Evolutionary conservation across 2,113 vertebrate genomes (phyloP), one percentile per base, ranked within the genome.

Genomic region (Grallaria varia): DNA sequence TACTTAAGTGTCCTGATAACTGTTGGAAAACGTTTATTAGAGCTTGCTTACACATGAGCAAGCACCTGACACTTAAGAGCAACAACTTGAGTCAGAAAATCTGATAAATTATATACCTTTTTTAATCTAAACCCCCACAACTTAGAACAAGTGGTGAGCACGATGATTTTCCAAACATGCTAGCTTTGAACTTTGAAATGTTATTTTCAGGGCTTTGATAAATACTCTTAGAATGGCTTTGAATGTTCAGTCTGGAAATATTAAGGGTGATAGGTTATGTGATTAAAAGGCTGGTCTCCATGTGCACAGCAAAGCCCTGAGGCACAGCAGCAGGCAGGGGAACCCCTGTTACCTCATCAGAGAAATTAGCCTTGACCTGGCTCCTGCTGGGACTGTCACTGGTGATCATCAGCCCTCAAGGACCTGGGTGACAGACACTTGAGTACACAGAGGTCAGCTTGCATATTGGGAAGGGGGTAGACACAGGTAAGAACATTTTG

Each of bases 1-100:
- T 94, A 31, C 55, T 93, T 88, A 93, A 93, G 90, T 93, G 87
- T 91, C 59, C 59, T 93, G 90, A 92, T 96, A 95, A 94, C 88
- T 64, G 52, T 78, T 96, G 90, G 84, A 93, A 96, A 97, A 86
- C 2, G 8, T 75, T 94, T 91, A 77, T 85, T 95, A 80, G 64
- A 63, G 60, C 28, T 63, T 63, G 84, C 74, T 95, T 92, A 81
- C 75, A 56, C 56, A 84, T 80, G 85, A 86, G 73, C 92, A 93
- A 93, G 92, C 93, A 83, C 90, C 90, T 91, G 90, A 90, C 68
- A 67, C 69, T 93, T 84, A 78, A 89, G 52, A 93, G 44, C 75
- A 97, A 91, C 90, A 91, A 66, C 85, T 96, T 63, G 49, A 91
- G 62, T 87, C 68, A 94, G 93, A 94, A 84, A 74, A 84, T 63